Evolutionary conservation across 2,888 invertebrate genomes (phyloP).

Genomic region (Macaria liturata): DNA sequence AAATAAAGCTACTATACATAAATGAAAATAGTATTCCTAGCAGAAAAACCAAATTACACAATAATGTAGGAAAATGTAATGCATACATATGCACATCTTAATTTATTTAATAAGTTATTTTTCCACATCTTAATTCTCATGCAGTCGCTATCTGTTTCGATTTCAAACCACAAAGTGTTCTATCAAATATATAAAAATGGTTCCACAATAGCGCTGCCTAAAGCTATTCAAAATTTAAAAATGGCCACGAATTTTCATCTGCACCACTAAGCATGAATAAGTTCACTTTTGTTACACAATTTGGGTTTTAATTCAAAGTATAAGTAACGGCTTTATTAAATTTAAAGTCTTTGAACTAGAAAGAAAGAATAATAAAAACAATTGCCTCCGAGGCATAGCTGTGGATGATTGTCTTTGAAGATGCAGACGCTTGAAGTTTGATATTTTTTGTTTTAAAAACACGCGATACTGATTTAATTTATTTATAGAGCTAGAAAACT

Average conservation of each 20-base stretch:
- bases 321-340: background rate
- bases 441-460: background rate
- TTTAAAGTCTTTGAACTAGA: conserved; percentile 1
- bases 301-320: conserved; percentile 32
- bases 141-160: conserved; percentile 23
- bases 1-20: no score
- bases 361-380: background rate
- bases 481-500: no score
- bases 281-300: conserved; percentile 50
- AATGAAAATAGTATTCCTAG: no score
- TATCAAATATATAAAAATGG: conserved; percentile 61
- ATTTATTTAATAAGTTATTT: no score
- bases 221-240: conserved; percentile 77
- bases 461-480: no score
- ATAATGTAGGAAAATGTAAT: no score
- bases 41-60: no score
- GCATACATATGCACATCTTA: no score
- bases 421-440: no score
- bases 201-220: conserved; percentile 65
- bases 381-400: conserved; percentile 4
- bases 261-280: conserved; percentile 51
- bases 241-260: conserved; percentile 65
- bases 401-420: conserved; percentile 4
- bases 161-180: conserved; percentile 37
- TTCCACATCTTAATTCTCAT: no score